Conservation (phyloP, 2,797 vertebrate genomes). For the Setipinna tenuifilis region DNA sequence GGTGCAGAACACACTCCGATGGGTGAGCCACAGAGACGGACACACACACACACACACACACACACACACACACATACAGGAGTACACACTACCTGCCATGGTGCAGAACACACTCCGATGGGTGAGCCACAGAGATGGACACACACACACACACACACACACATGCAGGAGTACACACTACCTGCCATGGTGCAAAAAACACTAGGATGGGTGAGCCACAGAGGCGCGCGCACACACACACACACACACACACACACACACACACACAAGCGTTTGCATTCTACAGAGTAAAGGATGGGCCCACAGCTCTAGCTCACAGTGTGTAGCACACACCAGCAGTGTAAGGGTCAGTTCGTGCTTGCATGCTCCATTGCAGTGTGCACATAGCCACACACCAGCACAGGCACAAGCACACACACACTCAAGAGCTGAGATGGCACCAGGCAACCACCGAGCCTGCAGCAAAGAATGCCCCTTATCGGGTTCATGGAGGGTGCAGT, state of each 20-base stretch:
- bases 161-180: background rate
- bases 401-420: background rate
- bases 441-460: too few relatives aligned
- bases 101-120: constrained; percentile 76
- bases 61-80: constrained; percentile 59
- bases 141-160: background rate
- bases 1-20: constrained; percentile 76
- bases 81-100: constrained; percentile 83
- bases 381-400: background rate
- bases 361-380: too few relatives aligned
- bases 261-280: background rate
- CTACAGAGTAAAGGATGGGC: too few relatives aligned
- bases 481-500: background rate
- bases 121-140: constrained; percentile 72
- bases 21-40: constrained; percentile 72
- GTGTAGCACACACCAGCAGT: background rate
- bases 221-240: background rate
- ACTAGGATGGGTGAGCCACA: background rate
- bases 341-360: background rate
- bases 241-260: constrained; percentile 5
- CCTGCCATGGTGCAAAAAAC: background rate
- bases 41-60: constrained; percentile 7
- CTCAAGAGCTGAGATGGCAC: background rate
- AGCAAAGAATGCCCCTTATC: background rate
- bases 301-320: too few relatives aligned